These are phyloP conservation scores for Semaprochilodus insignis DNA, from an alignment of 2,797 vertebrate genomes.

Conservation along the genomic window DNA sequence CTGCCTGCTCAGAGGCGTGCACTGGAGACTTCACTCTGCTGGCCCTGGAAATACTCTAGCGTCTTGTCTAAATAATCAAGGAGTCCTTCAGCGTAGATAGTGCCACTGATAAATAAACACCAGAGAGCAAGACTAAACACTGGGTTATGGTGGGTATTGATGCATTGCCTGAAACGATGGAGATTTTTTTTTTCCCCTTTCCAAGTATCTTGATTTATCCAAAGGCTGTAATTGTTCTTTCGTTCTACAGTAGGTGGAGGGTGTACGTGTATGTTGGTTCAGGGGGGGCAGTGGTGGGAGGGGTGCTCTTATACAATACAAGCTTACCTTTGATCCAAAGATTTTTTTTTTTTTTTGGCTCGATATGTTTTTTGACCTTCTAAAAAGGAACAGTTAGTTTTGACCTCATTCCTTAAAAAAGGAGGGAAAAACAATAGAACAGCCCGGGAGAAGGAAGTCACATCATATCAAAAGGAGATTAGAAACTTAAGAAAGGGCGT, in stretches of 20 bases:
- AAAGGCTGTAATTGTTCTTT: constrained; percentile 45
- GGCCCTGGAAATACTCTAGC: constrained; percentile 78
- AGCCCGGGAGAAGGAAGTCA: constrained; percentile 76
- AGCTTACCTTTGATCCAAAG: constrained; percentile 75
- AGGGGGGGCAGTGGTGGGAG: not conserved
- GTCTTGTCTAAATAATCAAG: constrained; percentile 83
- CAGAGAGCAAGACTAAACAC: constrained; percentile 72
- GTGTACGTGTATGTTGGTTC: constrained; percentile 47
- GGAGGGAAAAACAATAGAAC: constrained; percentile 79
- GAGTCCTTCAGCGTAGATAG: constrained; percentile 79
- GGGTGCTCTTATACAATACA: constrained; percentile 65
- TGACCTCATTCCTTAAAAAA: constrained; percentile 76
- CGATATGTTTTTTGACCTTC: constrained; percentile 84
- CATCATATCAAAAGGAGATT: constrained; percentile 82
- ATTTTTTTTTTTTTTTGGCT: constrained; percentile 63
- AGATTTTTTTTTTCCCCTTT: constrained; percentile 66
- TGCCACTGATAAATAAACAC: constrained; percentile 83
- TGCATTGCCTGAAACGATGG: constrained; percentile 67
- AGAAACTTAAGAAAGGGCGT: constrained; percentile 73
- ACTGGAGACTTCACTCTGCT: constrained; percentile 76
- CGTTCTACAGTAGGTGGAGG: constrained; percentile 41
- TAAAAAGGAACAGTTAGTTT: constrained; percentile 82
- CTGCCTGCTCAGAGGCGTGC: constrained; percentile 75
- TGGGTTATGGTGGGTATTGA: constrained; percentile 61
- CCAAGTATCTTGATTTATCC: constrained; percentile 70